Base-by-base conservation (phyloP, 1,140 invertebrate species). In the Pseudomyrmex sp. region DNA sequence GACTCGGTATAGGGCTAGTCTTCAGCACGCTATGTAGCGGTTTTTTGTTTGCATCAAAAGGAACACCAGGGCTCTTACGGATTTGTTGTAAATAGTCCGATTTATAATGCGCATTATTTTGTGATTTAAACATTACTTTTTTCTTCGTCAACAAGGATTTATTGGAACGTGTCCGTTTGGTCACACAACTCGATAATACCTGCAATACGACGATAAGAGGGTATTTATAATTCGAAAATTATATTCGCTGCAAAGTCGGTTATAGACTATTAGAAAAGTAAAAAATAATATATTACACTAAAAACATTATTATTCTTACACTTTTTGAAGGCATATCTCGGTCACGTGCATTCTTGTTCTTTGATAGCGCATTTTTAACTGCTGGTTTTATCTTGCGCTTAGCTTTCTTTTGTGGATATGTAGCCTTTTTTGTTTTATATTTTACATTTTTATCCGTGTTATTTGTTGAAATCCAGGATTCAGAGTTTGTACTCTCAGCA, bases 1-100 rank as follows among this genome's bases (percentile, higher is more conserved):
- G 97, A n/a, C 96, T 97, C 0, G 96, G 95, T n/a, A 96, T 93
- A 0, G 95, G 95, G 83, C 95, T 95, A 0, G 95, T 95, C 91
- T 98, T 98, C 1, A 98, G 90, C 44, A 97, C 95, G 15, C 97
- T 96, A 84, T 96, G 96, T 0, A 90, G 89, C 0, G 97, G 97
- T 89, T 95, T 96, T 56, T 95, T 96, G 74, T 93, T 95, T 4
- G 96, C 95, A 91, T 97, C 97, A 77, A 95, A 97, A 0, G 97
- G 97, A 85, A 97, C 95, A n/a, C 94, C 95, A 0, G 97, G 97
- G 68, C 96, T 97, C 80, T 95, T 95, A 79, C 95, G 94, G 2
- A 98, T 92, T 89, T 96, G 96, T 23, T 95, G 94, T 52, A 96
- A 95, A 90, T 97, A 97, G 82, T 97, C 97, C 1, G 96, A 95